Base-by-base conservation (phyloP, 2,888 invertebrate species). In the Drosophila fungiperda region DNA sequence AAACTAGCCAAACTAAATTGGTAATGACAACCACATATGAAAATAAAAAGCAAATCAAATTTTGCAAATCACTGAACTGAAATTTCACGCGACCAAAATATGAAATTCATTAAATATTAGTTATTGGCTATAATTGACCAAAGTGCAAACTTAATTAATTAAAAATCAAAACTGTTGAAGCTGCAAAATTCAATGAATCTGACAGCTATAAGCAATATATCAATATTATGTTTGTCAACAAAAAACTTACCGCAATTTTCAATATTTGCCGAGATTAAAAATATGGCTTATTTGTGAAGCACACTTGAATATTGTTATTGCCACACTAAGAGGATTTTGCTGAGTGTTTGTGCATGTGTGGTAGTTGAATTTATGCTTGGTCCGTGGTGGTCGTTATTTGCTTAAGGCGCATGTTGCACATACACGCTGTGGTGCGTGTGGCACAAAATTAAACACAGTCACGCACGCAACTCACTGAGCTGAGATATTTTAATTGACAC, bases 401-500 rank as follows among this genome's bases (percentile, higher is more conserved):
- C 29, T 42, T 35, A 20, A 60, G 23, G 33, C 38, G 50, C 63
- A 72, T 78, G 63, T 69, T 78, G 79, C 76, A 76, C 69, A 76
- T 68, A 67, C 59, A 76, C 67, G 55, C 35, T 69, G 60, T 75
- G 68, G 74, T 63, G 58, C 62, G 65, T 79, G 68, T 66, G 78
- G 67, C 70, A 70, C 67, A 48, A 77, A 73, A 76, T 84, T 79
- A 86, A 85, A 77, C 79, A 80, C 79, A 80, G 80, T 74, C 86
- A 84, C 87, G 87, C 87, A 80, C 79, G 35, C 68, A 79, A 81
- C 76, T 81, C 85, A 84, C 83, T 79, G 77, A 67, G 81, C 81
- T 79, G 84, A 83, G 81, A 78, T 73, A 77, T 85, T 85, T 84
- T 85, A 86, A 86, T 86, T 86, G 86, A 85, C 86, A 86, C 82